Evolutionary conservation across 1,140 invertebrate species (phyloP), one percentile per base, ranked within the genome.

Genomic region (Andrena cerasifolii): DNA sequence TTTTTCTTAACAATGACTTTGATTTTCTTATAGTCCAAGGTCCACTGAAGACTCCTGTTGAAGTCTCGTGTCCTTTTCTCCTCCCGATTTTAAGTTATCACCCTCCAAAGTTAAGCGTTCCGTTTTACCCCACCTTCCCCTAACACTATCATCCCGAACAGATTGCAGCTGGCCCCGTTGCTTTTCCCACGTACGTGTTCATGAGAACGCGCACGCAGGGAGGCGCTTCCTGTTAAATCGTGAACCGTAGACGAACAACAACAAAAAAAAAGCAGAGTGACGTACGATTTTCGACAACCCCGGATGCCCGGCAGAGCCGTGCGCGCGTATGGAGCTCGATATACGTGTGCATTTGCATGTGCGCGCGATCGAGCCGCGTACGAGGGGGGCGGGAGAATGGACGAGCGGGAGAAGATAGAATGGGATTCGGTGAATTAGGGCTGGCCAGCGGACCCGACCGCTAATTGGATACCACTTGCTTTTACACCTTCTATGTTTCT

Each of bases 381-480:
- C 45, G 28, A 47, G 40, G 18, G n/a, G 21, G 24, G n/a, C 12
- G 26, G 73, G 47, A 67, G 71, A 66, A 61, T 49, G 43, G 45
- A 12, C 16, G 51, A 1, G n/a, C 54, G 26, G 28, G 67, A 45
- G 68, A 63, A 63, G 74, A 28, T 36, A 67, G 67, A 79, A 54
- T 47, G 43, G 47, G 47, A 79, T 73, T 66, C 28, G 79, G 72
- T 83, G 70, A 87, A 86, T 83, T 82, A 84, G 70, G 74, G 59
- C 66, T 80, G 75, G 68, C 31, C 65, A 49, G 72, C 70, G 67
- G 66, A 72, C 67, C 61, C 73, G 59, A 67, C 79, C 83, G 43
- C 78, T 87, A 88, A 86, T 88, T 88, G 86, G 83, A 70, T 79
- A 87, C 45, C 78, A 80, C 82, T 83, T 80, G 86, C 86, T 87